Evolutionary conservation across 1,140 invertebrate genomes (phyloP).

Genomic region (Orussus abietinus): DNA sequence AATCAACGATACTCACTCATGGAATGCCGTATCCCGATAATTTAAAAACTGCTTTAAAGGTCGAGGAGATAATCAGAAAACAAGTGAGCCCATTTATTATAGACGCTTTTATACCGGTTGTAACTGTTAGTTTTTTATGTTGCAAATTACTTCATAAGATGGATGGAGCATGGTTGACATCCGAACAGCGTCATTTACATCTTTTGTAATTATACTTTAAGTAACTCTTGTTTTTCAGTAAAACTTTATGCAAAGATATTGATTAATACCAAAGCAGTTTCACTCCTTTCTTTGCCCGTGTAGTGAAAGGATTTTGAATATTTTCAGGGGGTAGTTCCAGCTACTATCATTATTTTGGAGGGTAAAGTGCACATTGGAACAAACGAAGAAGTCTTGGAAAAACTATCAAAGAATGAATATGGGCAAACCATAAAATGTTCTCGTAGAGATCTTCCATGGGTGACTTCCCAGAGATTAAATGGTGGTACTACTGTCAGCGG

Average conservation of each 20-base stretch:
- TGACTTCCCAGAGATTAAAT: conserved; percentile 66
- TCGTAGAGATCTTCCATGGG: conserved; percentile 78
- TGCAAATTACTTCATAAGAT: too few species aligned
- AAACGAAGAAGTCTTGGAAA: conserved; percentile 59
- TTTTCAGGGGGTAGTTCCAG: conserved; percentile 82
- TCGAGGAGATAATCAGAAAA: conserved; percentile 74
- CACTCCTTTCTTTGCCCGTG: conserved; percentile 16
- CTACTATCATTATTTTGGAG: conserved; percentile 85
- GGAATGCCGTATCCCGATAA: conserved; percentile 96
- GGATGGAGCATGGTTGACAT: too few species aligned
- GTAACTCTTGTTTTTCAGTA: too few species aligned
- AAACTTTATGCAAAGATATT: too few species aligned
- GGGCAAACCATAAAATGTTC: conserved; percentile 71
- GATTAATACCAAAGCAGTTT: background rate
- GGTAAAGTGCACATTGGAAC: conserved; percentile 84
- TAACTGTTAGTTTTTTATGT: too few species aligned
- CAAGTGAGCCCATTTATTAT: too few species aligned
- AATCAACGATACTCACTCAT: conserved; percentile 97
- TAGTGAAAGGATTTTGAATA: too few species aligned
- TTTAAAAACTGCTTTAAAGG: conserved; percentile 75
- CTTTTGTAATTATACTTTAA: too few species aligned
- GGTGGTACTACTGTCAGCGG: conserved; percentile 96
- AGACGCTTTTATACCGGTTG: too few species aligned
- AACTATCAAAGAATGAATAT: conserved; percentile 52
- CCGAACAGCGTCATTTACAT: too few species aligned